Percentiles rank a stretch among this genome's conserved stretches.
Conservation (phyloP, 2,888 invertebrate species). For the Ophioninae sp. region DNA sequence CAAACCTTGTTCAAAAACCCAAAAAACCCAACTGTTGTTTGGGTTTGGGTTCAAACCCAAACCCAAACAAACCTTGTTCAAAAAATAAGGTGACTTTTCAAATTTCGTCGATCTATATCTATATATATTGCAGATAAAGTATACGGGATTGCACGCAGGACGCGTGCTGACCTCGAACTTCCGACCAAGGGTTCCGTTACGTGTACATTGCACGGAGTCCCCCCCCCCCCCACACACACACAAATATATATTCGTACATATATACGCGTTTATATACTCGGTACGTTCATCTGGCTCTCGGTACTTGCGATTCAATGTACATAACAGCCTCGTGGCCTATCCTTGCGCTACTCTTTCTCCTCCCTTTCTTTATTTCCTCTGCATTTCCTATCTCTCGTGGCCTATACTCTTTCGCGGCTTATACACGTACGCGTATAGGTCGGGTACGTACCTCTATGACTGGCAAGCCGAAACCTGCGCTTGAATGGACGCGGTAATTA, state of each 20-base stretch:
- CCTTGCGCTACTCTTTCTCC: constrained; percentile 20
- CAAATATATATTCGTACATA: background rate
- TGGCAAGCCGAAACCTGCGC: constrained; percentile 55
- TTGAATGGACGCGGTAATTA: constrained; percentile 63
- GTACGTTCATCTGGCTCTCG: background rate
- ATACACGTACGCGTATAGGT: constrained; percentile 6
- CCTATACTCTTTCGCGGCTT: constrained; percentile 38
- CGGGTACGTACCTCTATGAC: constrained; percentile 37
- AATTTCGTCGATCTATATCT: too few species aligned
- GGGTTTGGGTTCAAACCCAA: too few species aligned
- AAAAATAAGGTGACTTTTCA: too few species aligned
- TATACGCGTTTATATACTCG: background rate
- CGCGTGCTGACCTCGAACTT: constrained; percentile 68
- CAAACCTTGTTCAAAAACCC: background rate
- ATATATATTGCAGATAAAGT: constrained; percentile 6
- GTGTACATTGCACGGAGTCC: constrained; percentile 37
- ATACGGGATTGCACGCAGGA: constrained; percentile 61
- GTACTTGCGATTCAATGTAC: background rate
- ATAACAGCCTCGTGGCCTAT: constrained; percentile 45
- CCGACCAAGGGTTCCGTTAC: constrained; percentile 67
- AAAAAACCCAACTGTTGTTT: too few species aligned
- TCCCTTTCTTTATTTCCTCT: constrained; percentile 10
- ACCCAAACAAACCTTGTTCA: too few species aligned
- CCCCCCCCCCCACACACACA: constrained; percentile 19
- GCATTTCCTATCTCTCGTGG: constrained; percentile 16